Evolutionary conservation across 2,888 invertebrate genomes (phyloP).

Genomic region (Vesta saturnalis): DNA sequence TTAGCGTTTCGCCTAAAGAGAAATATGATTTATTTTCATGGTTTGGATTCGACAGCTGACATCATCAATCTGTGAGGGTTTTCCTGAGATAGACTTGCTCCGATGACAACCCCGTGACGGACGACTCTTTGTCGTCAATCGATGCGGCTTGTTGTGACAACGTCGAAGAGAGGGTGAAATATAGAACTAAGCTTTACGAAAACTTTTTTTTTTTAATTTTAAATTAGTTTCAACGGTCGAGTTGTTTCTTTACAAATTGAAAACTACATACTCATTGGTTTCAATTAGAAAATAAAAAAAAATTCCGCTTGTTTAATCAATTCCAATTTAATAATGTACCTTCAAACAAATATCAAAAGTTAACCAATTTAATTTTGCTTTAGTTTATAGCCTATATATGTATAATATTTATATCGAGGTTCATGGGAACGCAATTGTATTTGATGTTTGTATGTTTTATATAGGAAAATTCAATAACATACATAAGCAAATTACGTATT

Average conservation of each 20-base stretch:
- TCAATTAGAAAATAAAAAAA: slow-evolving; percentile 39
- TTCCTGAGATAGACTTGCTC: slow-evolving; percentile 52
- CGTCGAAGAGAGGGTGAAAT: slow-evolving; percentile 44
- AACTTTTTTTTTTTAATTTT: neutral
- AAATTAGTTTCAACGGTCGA: neutral
- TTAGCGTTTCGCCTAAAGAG: neutral
- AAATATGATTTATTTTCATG: slow-evolving; percentile 55
- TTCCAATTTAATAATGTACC: slow-evolving; percentile 6
- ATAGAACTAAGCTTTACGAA: neutral
- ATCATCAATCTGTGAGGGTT: slow-evolving; percentile 56
- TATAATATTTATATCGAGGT: slow-evolving; percentile 2
- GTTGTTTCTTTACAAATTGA: too few relatives aligned
- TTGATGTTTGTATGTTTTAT: slow-evolving; percentile 20
- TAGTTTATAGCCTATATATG: neutral
- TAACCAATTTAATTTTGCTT: slow-evolving; percentile 4
- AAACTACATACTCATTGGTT: slow-evolving; percentile 10
- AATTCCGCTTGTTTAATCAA: slow-evolving; percentile 43
- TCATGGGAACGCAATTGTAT: slow-evolving; percentile 29
- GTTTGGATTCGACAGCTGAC: slow-evolving; percentile 55
- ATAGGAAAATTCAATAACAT: slow-evolving; percentile 21
- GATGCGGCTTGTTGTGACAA: slow-evolving; percentile 53
- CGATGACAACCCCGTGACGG: slow-evolving; percentile 55
- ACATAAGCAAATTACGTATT: slow-evolving; percentile 20
- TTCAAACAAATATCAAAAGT: slow-evolving; percentile 2
- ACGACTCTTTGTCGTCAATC: slow-evolving; percentile 56